Evolutionary conservation across 2,113 vertebrate species (phyloP).

Genomic region (Strigops habroptila): DNA sequence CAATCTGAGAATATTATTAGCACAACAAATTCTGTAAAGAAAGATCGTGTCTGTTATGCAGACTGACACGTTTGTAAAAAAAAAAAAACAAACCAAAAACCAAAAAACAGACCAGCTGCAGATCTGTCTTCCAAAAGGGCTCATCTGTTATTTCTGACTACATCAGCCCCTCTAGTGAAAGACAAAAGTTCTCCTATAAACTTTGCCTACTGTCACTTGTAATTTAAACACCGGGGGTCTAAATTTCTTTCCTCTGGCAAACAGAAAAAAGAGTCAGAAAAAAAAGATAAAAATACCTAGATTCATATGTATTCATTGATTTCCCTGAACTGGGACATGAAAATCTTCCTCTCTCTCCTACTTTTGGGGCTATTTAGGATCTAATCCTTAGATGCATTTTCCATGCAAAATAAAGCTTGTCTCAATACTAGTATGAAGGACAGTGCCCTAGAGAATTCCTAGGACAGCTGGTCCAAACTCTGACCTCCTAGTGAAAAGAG

Average conservation of each 20-base stretch:
- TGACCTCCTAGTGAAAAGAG: background rate
- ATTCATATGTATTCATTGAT: background rate
- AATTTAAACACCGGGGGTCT: background rate
- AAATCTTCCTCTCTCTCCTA: background rate
- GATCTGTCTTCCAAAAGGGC: background rate
- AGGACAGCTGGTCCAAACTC: background rate
- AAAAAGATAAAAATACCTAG: background rate
- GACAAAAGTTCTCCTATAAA: background rate
- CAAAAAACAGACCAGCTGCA: background rate
- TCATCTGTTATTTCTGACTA: slow-evolving; percentile 24
- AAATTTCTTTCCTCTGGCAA: background rate
- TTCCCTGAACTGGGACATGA: background rate
- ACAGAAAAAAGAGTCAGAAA: background rate
- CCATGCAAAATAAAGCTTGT: background rate
- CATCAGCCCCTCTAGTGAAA: background rate
- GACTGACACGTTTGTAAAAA: background rate
- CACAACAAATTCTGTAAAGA: background rate
- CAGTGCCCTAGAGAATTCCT: background rate
- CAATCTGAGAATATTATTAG: slow-evolving; percentile 3
- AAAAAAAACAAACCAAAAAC: background rate
- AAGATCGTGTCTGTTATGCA: background rate
- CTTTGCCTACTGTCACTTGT: background rate
- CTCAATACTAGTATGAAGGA: background rate
- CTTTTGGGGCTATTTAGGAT: background rate
- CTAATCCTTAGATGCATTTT: background rate